Conservation (phyloP, 2,113 vertebrate genomes). For the Fulmarus glacialis region DNA sequence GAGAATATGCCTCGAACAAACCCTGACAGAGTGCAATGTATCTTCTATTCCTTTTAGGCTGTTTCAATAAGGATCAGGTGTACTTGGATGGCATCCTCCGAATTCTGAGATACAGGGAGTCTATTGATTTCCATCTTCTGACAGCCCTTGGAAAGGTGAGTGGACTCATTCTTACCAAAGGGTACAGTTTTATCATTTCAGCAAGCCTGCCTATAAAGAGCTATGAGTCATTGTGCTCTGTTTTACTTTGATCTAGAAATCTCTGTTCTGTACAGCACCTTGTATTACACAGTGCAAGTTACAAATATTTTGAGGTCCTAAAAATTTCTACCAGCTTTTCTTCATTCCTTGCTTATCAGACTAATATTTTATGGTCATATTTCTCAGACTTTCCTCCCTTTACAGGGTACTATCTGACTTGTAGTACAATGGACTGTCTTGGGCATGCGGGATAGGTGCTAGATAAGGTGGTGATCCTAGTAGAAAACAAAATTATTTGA, state of each 20-base stretch:
- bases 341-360: neutral
- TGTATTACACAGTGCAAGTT: neutral
- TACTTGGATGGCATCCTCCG: constrained; percentile 92
- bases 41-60: constrained; percentile 77
- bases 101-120: constrained; percentile 87
- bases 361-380: neutral
- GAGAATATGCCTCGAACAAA: neutral
- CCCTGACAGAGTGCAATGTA: neutral
- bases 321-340: neutral
- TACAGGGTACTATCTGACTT: neutral
- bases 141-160: constrained; percentile 93
- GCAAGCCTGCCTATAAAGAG: neutral
- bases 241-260: neutral
- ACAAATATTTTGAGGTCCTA: neutral
- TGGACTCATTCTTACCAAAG: neutral
- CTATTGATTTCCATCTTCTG: constrained; percentile 90
- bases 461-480: neutral
- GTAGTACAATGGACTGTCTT: neutral
- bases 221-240: neutral
- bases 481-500: neutral
- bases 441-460: neutral
- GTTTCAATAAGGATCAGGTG: constrained; percentile 96
- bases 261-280: neutral
- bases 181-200: neutral
- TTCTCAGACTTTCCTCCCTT: neutral